These are phyloP conservation scores for Lepidocyrtoides sp. DNA, from an alignment of 2,888 invertebrate species.

Conservation along the genomic window DNA sequence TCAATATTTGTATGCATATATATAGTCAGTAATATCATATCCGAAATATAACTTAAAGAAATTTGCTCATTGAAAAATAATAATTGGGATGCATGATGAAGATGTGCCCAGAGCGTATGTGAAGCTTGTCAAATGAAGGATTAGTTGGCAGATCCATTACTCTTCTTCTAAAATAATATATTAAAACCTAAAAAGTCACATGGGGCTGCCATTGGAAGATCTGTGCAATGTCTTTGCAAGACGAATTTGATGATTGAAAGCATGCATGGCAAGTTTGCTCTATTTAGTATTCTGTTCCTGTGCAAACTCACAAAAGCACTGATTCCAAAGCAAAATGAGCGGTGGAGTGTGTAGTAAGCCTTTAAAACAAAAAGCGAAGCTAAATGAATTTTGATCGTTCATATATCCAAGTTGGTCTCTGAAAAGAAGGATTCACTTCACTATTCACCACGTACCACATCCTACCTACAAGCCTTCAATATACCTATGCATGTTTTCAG, in stretches of 20 bases:
- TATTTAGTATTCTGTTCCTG: slow-evolving; percentile 6
- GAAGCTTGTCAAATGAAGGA: neutral
- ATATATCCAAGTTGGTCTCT: neutral
- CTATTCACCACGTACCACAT: too few species aligned
- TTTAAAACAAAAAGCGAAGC: neutral
- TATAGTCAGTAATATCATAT: too few species aligned
- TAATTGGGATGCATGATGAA: neutral
- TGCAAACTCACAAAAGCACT: neutral
- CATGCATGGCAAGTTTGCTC: neutral
- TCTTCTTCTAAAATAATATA: neutral
- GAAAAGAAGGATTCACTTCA: neutral
- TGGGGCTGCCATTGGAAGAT: neutral
- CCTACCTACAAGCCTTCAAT: too few species aligned
- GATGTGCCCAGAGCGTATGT: too few species aligned
- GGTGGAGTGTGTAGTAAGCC: neutral
- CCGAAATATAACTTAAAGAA: too few species aligned
- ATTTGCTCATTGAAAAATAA: neutral
- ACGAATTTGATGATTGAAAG: neutral
- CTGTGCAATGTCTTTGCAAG: neutral
- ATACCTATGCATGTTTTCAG: neutral
- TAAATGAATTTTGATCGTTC: slow-evolving; percentile 40
- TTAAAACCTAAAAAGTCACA: too few species aligned
- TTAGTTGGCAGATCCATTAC: neutral
- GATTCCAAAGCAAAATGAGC: slow-evolving; percentile 9
- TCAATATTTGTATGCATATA: too few species aligned